Conservation (phyloP, 2,797 vertebrate genomes). For the Bradypodion ventrale region DNA sequence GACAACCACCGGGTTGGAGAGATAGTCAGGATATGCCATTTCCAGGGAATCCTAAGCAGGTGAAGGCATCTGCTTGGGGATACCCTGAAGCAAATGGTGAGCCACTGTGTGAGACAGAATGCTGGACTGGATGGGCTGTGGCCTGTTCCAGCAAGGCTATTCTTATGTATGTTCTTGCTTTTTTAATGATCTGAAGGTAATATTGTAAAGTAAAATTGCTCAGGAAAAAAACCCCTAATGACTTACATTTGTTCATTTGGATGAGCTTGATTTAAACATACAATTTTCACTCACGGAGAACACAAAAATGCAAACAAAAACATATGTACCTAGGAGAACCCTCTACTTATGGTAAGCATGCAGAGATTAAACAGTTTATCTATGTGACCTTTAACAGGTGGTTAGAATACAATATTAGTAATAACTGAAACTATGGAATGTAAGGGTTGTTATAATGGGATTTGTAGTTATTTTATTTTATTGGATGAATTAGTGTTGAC, state of each 20-base stretch:
- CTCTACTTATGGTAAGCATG: neutral
- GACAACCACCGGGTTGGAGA: too few species aligned
- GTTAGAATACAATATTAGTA: neutral
- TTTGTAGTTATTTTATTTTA: neutral
- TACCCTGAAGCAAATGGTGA: too few species aligned
- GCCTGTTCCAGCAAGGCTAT: too few species aligned
- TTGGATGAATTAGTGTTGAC: neutral
- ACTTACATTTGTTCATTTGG: neutral
- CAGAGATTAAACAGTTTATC: neutral
- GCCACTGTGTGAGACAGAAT: too few species aligned
- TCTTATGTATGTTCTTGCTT: too few species aligned
- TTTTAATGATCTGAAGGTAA: neutral
- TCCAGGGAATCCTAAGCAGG: too few species aligned
- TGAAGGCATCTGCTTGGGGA: too few species aligned
- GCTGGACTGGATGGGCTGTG: too few species aligned
- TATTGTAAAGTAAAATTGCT: neutral
- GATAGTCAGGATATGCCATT: too few species aligned
- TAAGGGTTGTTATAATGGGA: neutral
- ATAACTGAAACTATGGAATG: neutral
- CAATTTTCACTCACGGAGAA: neutral
- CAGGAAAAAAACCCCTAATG: neutral
- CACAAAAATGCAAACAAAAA: neutral
- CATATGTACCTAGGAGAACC: neutral
- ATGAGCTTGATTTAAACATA: neutral
- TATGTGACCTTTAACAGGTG: neutral